Percentiles rank a stretch among this genome's conserved stretches.
phyloP scores from a whole-genome alignment of 2,888 invertebrate genomes.

The Orchesella flavescens region DNA sequence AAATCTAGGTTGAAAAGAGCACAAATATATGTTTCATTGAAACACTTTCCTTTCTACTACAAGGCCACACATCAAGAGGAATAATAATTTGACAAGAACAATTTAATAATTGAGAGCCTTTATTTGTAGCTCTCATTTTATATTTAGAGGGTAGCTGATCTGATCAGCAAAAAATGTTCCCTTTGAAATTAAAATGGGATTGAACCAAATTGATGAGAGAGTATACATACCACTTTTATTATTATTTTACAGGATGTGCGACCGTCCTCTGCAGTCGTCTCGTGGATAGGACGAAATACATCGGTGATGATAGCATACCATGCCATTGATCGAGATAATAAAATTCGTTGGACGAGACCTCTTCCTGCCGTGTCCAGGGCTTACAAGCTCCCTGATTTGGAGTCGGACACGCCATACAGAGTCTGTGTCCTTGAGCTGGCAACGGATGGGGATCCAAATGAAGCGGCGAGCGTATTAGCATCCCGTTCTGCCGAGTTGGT shows the following conservation, averaged over 20 bases:
- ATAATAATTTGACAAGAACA: background rate
- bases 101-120: background rate
- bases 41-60: background rate
- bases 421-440: conserved; percentile 92
- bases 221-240: too few relatives aligned
- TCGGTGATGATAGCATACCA: conserved; percentile 87
- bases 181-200: too few relatives aligned
- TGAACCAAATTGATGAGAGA: too few relatives aligned
- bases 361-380: conserved; percentile 84
- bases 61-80: conserved; percentile 14
- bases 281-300: conserved; percentile 92
- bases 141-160: too few relatives aligned
- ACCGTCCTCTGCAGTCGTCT: conserved; percentile 88
- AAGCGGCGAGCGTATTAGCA: conserved; percentile 76
- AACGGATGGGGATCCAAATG: conserved; percentile 79
- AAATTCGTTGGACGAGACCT: conserved; percentile 83
- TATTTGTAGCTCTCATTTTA: background rate
- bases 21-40: too few relatives aligned
- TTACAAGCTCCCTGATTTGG: conserved; percentile 83
- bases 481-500: conserved; percentile 73
- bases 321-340: conserved; percentile 79
- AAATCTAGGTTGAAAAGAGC: background rate
- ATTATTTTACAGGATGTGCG: conserved; percentile 80
- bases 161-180: too few relatives aligned
- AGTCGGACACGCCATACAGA: conserved; percentile 86